Evolutionary conservation across 2,113 vertebrate genomes (phyloP), one percentile per base, ranked within the genome.

Genomic region (Rattus norvegicus): DNA sequence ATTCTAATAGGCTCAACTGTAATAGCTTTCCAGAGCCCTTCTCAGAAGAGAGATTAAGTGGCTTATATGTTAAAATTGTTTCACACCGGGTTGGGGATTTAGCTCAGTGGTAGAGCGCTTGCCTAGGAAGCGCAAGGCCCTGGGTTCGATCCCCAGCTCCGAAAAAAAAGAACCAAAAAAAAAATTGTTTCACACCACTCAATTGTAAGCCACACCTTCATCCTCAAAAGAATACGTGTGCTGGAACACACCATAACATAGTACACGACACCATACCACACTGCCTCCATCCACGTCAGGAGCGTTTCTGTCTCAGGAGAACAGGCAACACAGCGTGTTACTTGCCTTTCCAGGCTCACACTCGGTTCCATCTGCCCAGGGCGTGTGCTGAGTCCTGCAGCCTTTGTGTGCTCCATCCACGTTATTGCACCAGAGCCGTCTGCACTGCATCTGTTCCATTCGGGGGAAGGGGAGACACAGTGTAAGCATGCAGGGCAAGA

Each of bases 331-430:
- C 0, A 12, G 36, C 91, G 39, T 0, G 0, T 13, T 90, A 98
- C 98, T 98, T 98, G 99, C 99, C 99, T 99, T 99, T 98, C 99
- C 99, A 19, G 99, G 98, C 79, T 99, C 99, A 95, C 99, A 99
- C 92, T 99, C 99, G 0, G 99, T 99, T 59, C 99, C 99, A 0
- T 99, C 99, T 5, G 99, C 99, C 99, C 99, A 99, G 8, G 99
- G 99, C 5, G 99, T 99, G 98, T 99, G 99, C 11, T 99, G 99
- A 11, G 99, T 99, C 89, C 99, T 99, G 98, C 99, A 99, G 97
- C 99, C 99, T 91, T 99, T 99, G 98, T 99, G 99, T 0, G 98
- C 99, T 0, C 99, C 99, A 30, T 99, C 99, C 0, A 99, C 98
- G 65, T 99, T 99, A 91, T 99, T 99, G 97, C 99, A 99, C 99